A percentile compares a stretch with the other conserved stretches of the same genome.
Conservation (phyloP, 2,797 vertebrate genomes). For the Acanthurus tractus region DNA sequence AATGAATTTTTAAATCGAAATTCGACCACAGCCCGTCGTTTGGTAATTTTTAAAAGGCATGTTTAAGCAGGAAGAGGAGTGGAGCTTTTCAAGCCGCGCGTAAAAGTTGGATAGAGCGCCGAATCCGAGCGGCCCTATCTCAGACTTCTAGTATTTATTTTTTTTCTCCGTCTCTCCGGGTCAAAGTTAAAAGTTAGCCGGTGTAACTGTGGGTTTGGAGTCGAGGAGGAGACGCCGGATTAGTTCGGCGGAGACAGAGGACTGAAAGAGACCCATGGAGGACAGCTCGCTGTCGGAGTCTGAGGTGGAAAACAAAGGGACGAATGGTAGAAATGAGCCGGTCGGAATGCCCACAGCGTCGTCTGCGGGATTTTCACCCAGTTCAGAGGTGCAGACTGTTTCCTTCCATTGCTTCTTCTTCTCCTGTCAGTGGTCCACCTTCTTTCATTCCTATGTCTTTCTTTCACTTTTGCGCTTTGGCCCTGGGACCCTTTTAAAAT, state of each 20-base stretch:
- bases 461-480: constrained; percentile 94
- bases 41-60: constrained; percentile 45
- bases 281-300: constrained; percentile 79
- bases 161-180: constrained; percentile 41
- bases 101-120: constrained; percentile 61
- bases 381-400: constrained; percentile 87
- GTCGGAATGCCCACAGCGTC: constrained; percentile 74
- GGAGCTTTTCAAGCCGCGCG: constrained; percentile 53
- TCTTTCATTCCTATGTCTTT: constrained; percentile 88
- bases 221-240: constrained; percentile 62
- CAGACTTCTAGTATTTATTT: constrained; percentile 37
- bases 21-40: constrained; percentile 17
- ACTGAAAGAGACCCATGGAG: constrained; percentile 65
- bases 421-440: constrained; percentile 69
- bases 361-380: constrained; percentile 84
- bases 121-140: constrained; percentile 54
- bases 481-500: constrained; percentile 96
- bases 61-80: constrained; percentile 54
- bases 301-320: constrained; percentile 85
- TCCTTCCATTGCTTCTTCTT: constrained; percentile 69
- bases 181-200: constrained; percentile 61
- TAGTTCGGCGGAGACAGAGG: constrained; percentile 58
- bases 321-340: constrained; percentile 76
- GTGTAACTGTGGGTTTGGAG: constrained; percentile 53
- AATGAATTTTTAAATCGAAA: constrained; percentile 23